These are phyloP conservation scores for Noturus placidus DNA, from an alignment of 2,113 vertebrate genomes.

Conservation along the genomic window DNA sequence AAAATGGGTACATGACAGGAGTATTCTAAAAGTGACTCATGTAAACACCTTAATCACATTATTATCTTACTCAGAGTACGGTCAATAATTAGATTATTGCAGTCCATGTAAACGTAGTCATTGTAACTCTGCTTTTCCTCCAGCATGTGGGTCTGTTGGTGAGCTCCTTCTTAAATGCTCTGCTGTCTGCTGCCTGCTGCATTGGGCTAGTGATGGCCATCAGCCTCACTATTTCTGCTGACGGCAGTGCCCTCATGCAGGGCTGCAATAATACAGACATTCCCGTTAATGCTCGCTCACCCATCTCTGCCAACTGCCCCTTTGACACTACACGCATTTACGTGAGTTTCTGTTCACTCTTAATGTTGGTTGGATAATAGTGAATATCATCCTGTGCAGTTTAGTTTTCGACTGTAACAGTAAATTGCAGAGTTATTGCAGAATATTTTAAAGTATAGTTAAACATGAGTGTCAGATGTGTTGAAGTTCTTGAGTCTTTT, in stretches of 20 bases:
- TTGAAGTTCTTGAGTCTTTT: neutral
- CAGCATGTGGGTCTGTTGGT: constrained; percentile 84
- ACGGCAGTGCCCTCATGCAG: constrained; percentile 74
- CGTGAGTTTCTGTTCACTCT: constrained; percentile 71
- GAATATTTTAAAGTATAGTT: neutral
- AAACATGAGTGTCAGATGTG: neutral
- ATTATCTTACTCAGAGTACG: too few relatives aligned
- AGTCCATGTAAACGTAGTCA: too few relatives aligned
- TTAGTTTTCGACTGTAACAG: neutral
- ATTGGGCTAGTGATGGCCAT: constrained; percentile 81
- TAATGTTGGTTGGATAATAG: neutral
- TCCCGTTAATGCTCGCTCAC: constrained; percentile 73
- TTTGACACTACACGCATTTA: constrained; percentile 93
- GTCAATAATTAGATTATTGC: too few relatives aligned
- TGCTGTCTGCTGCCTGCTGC: constrained; percentile 82
- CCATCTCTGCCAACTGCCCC: constrained; percentile 75
- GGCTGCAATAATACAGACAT: constrained; percentile 80
- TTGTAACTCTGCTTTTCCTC: constrained; percentile 1
- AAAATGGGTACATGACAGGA: too few relatives aligned
- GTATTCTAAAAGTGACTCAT: too few relatives aligned
- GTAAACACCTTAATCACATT: too few relatives aligned
- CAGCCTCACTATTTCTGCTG: constrained; percentile 75
- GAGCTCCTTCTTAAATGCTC: constrained; percentile 74
- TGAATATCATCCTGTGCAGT: neutral
- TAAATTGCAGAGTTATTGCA: neutral